These are phyloP conservation scores for Oryzias melastigma DNA, from an alignment of 2,113 vertebrate genomes.

Conservation along the genomic window DNA sequence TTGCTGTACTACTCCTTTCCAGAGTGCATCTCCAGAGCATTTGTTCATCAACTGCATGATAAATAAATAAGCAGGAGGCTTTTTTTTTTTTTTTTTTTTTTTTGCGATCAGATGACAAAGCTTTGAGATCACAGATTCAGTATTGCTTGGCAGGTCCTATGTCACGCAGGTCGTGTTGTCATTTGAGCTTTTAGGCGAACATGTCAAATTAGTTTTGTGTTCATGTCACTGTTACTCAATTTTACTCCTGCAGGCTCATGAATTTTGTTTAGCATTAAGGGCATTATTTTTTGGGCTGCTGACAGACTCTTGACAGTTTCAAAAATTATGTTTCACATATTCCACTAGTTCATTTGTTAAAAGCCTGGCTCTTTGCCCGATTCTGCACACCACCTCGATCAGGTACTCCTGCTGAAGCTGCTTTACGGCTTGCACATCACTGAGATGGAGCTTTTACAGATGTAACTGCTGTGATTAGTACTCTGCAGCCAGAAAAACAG, in stretches of 20 bases:
- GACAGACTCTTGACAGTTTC: conserved; percentile 57
- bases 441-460: conserved; percentile 41
- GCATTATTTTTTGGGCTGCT: conserved; percentile 47
- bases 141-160: conserved; percentile 42
- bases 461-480: conserved; percentile 44
- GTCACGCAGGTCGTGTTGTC: conserved; percentile 44
- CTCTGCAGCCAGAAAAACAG: conserved; percentile 9
- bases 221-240: conserved; percentile 58
- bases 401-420: conserved; percentile 31
- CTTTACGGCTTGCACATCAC: conserved; percentile 29
- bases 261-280: conserved; percentile 57
- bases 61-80: conserved; percentile 37
- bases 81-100: background rate
- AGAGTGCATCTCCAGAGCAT: conserved; percentile 12
- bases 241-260: conserved; percentile 47
- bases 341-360: conserved; percentile 58
- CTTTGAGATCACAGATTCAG: conserved; percentile 28
- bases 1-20: background rate
- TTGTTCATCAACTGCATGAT: conserved; percentile 22
- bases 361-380: conserved; percentile 58
- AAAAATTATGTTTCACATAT: conserved; percentile 58
- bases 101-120: conserved; percentile 7
- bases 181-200: conserved; percentile 45
- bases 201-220: conserved; percentile 54
- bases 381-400: conserved; percentile 24